Evolutionary conservation across 2,113 vertebrate species (phyloP).

Genomic region (Ptilorrhoa leucosticta): DNA sequence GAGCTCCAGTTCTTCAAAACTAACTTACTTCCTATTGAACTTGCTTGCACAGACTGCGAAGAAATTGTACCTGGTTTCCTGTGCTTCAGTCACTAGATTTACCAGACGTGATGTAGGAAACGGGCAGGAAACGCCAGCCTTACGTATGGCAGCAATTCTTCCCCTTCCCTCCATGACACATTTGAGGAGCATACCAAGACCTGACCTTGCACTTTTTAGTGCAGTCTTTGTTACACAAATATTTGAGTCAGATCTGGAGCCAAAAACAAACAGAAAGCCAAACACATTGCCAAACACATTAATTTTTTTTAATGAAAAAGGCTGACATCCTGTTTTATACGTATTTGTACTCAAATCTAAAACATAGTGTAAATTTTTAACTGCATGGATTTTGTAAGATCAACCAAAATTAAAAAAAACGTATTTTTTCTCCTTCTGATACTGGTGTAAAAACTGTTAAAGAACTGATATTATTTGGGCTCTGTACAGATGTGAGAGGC

Average conservation of each 20-base stretch:
- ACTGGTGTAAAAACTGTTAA: background rate
- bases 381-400: background rate
- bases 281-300: background rate
- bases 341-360: background rate
- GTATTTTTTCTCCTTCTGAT: background rate
- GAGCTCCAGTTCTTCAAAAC: background rate
- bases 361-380: background rate
- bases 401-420: background rate
- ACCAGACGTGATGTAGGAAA: background rate
- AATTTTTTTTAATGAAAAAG: background rate
- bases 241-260: background rate
- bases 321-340: background rate
- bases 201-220: slow-evolving; percentile 7
- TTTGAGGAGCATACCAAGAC: background rate
- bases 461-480: background rate
- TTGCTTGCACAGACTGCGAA: background rate
- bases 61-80: background rate
- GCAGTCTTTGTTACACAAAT: background rate
- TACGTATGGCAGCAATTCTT: background rate
- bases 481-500: background rate
- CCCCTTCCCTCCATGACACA: background rate
- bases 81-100: background rate
- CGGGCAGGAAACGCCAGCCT: background rate
- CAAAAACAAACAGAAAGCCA: background rate
- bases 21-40: background rate